phyloP scores from a whole-genome alignment of 2,888 invertebrate genomes.

The Ectropis crepuscularia region DNA sequence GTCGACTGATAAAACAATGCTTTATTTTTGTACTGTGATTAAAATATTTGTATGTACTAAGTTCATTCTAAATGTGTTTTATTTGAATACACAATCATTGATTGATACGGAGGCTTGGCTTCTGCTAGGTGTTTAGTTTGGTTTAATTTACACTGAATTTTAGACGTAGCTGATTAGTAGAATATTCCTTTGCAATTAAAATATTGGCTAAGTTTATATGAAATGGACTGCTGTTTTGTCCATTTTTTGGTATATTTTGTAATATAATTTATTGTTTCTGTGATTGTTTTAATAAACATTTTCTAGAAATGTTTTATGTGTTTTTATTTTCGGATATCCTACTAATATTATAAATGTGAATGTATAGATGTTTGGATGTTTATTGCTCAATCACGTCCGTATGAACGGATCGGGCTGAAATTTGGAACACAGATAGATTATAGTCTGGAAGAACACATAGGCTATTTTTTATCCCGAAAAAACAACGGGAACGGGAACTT shows the following conservation, averaged over 20 bases:
- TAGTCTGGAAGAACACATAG: too few species aligned
- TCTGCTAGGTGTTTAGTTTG: constrained; percentile 61
- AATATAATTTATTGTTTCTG: constrained; percentile 76
- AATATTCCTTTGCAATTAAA: constrained; percentile 56
- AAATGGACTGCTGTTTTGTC: constrained; percentile 50
- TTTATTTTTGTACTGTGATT: constrained; percentile 84
- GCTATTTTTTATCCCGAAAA: too few species aligned
- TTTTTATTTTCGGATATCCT: constrained; percentile 3
- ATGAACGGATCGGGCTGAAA: too few species aligned
- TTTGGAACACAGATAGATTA: too few species aligned
- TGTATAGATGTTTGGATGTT: too few species aligned
- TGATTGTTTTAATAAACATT: constrained; percentile 74
- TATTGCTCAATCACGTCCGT: too few species aligned
- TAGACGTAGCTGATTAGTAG: constrained; percentile 50
- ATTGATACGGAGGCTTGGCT: constrained; percentile 65
- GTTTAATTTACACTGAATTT: constrained; percentile 53
- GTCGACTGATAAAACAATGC: constrained; percentile 79
- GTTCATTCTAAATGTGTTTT: constrained; percentile 55
- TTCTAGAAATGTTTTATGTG: constrained; percentile 52
- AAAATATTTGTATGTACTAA: constrained; percentile 70
- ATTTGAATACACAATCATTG: constrained; percentile 64
- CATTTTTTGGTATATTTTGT: constrained; percentile 68
- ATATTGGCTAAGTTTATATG: constrained; percentile 55
- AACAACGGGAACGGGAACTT: too few species aligned
- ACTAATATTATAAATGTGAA: too few species aligned